phyloP scores from a whole-genome alignment of 2,113 vertebrate genomes.

The Zosterops japonicus region DNA sequence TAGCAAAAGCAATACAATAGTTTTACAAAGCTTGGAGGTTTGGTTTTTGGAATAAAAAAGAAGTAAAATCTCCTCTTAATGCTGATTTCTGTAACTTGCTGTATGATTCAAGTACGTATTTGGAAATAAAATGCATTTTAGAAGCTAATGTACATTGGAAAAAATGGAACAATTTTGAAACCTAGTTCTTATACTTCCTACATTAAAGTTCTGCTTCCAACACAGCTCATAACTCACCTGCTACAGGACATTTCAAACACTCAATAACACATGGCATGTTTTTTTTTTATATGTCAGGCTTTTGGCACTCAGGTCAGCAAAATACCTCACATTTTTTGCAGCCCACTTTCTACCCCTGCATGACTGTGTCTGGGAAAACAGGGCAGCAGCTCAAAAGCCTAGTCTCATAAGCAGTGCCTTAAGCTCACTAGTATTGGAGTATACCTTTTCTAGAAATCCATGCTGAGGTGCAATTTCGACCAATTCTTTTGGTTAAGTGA shows the following conservation, averaged over 20 bases:
- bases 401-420: not conserved
- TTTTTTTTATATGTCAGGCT: not conserved
- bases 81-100: constrained; percentile 11
- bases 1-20: constrained; percentile 38
- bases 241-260: not conserved
- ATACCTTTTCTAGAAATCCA: not conserved
- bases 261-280: accelerated
- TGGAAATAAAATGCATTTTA: not conserved
- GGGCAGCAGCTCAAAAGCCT: not conserved
- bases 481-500: not conserved
- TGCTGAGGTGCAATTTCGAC: not conserved
- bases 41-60: not conserved
- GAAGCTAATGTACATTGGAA: not conserved
- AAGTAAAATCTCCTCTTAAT: not conserved
- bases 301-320: not conserved
- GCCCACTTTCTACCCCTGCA: not conserved
- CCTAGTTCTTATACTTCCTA: not conserved
- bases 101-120: not conserved
- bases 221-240: not conserved
- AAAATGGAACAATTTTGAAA: not conserved
- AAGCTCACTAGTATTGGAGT: not conserved
- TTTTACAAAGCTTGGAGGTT: not conserved
- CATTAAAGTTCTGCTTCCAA: not conserved
- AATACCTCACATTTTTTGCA: not conserved
- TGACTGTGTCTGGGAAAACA: not conserved